Base-by-base conservation (phyloP, 2,888 invertebrate species). In the Crocallis elinguaria region DNA sequence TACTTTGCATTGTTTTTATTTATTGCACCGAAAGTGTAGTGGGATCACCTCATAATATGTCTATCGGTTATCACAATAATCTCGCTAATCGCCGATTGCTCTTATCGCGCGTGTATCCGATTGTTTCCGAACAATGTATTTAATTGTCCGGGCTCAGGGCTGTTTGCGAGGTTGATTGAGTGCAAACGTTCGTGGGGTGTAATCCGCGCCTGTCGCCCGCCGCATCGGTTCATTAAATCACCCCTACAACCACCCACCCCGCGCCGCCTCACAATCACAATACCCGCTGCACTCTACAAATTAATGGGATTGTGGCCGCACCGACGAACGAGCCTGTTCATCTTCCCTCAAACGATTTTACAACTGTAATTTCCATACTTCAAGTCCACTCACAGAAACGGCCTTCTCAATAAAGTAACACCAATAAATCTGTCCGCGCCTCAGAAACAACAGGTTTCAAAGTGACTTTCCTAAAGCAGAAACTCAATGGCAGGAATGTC, bases 141-240 rank as follows among this genome's bases (percentile, higher is more conserved):
- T 90, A 90, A 90, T 90, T 88, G 88, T 84, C 75, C 76, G 73
- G 79, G 86, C 82, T 88, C 84, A 85, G 85, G 79, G 84, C 80
- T 90, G 89, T 88, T 90, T 87, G 90, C 86, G 82, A 82, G 88
- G 81, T 82, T 89, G 89, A 90, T 90, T 89, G 88, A 89, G 89
- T 88, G 88, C 88, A 85, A 88, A 86, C 85, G 85, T 73, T 81
- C 75, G 84, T 79, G 84, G 87, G 86, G 88, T 83, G 89, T 88
- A 88, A 88, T 88, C 89, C 89, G 78, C 82, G 84, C 78, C 81
- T 82, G 88, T 87, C 88, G 82, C 79, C 83, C 83, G 77, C 87
- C 87, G 82, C 88, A 82, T 82, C 80, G 86, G 85, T 86, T 88
- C 88, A 88, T 90, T 90, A 89, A 89, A 83, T 85, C 87, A 81